Evolutionary conservation across 2,888 invertebrate species (phyloP).

Genomic region (Mystacides longicornis): DNA sequence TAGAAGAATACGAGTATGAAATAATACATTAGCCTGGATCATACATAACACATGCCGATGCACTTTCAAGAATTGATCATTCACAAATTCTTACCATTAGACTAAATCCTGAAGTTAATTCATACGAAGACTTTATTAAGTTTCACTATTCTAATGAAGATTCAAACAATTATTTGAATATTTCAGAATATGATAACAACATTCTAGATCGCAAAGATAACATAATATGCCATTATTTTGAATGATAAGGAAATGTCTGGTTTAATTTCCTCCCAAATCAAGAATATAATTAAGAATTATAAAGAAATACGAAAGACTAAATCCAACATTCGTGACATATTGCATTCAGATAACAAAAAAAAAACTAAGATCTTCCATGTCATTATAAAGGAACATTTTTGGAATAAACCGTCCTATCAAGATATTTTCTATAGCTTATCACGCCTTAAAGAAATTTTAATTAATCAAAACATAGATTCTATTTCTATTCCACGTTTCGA

Average conservation of each 20-base stretch:
- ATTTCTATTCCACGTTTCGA: constrained; percentile 13
- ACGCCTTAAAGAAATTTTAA: constrained; percentile 13
- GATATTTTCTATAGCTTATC: constrained; percentile 25
- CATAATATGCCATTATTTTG: neutral
- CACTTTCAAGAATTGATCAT: constrained; percentile 19
- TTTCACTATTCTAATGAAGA: neutral
- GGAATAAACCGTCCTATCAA: constrained; percentile 26
- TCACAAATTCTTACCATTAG: neutral
- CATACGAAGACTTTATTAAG: constrained; percentile 15
- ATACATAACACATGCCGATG: constrained; percentile 29
- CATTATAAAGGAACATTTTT: constrained; percentile 23
- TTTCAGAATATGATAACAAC: constrained; percentile 1
- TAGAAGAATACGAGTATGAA: constrained; percentile 31
- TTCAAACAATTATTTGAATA: neutral
- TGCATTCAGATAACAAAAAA: neutral
- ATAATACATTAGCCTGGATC: constrained; percentile 29
- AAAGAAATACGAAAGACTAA: neutral
- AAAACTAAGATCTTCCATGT: constrained; percentile 3
- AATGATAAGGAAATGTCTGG: constrained; percentile 7
- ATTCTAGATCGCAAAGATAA: too few relatives aligned
- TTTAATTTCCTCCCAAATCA: neutral
- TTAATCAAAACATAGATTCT: constrained; percentile 18
- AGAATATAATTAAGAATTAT: neutral
- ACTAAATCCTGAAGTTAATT: constrained; percentile 19
- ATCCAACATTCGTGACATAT: neutral